Evolutionary conservation across 2,888 invertebrate species (phyloP).

Genomic region (Parnassius orleans): DNA sequence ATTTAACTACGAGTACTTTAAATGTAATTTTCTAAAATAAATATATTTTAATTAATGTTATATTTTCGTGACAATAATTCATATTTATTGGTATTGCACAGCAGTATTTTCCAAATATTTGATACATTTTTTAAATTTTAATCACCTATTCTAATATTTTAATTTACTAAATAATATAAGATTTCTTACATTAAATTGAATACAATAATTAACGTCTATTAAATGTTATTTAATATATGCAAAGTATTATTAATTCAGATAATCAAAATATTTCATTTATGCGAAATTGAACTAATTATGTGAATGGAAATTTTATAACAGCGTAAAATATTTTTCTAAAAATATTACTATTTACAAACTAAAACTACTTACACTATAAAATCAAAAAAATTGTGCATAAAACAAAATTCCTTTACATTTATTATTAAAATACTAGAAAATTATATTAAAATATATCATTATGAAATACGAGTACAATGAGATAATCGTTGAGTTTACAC

Average conservation of each 20-base stretch:
- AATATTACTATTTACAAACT: slow-evolving; percentile 12
- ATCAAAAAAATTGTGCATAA: slow-evolving; percentile 28
- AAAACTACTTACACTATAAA: slow-evolving; percentile 18
- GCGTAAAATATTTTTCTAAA: background rate
- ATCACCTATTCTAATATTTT: slow-evolving; percentile 10
- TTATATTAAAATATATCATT: too few species aligned
- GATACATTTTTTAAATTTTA: slow-evolving; percentile 10
- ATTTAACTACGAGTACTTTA: background rate
- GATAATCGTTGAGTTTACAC: background rate
- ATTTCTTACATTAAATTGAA: slow-evolving; percentile 4
- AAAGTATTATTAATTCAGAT: background rate
- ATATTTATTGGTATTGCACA: slow-evolving; percentile 67
- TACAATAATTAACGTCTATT: slow-evolving; percentile 5
- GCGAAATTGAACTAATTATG: background rate
- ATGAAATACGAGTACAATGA: too few species aligned
- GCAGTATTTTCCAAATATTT: slow-evolving; percentile 47
- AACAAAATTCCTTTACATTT: slow-evolving; percentile 23
- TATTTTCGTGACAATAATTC: slow-evolving; percentile 14
- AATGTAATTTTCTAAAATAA: too few species aligned
- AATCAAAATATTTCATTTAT: background rate
- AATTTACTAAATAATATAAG: slow-evolving; percentile 7
- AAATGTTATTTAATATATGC: background rate
- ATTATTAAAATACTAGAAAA: too few species aligned
- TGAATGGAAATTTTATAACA: background rate
- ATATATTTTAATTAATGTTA: background rate